phyloP scores from a whole-genome alignment of 2,797 vertebrate genomes.

The Lepus townsendii region DNA sequence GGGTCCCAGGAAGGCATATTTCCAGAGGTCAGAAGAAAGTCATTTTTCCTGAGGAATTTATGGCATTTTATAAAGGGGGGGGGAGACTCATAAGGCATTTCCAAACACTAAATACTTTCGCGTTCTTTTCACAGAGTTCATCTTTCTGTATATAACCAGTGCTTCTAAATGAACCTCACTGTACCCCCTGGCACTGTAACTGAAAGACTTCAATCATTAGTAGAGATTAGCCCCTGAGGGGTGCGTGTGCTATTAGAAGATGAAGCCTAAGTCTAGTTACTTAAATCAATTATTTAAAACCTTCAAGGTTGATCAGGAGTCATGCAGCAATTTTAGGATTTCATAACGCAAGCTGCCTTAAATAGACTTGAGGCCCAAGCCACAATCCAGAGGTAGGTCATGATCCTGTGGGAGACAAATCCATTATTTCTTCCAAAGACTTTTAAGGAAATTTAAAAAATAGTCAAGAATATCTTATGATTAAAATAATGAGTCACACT shows the following conservation, averaged over 20 bases:
- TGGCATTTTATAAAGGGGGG: not conserved
- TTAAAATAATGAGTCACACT: constrained; percentile 61
- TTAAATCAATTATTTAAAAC: constrained; percentile 52
- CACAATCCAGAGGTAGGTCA: constrained; percentile 17
- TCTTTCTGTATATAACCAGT: constrained; percentile 35
- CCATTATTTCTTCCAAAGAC: constrained; percentile 60
- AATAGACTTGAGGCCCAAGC: constrained; percentile 56
- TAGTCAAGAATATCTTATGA: constrained; percentile 17
- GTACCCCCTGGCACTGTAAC: not conserved
- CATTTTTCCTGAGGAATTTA: constrained; percentile 26
- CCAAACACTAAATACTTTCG: constrained; percentile 4
- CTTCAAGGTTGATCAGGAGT: constrained; percentile 42
- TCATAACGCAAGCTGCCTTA: constrained; percentile 43
- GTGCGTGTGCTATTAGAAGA: constrained; percentile 27
- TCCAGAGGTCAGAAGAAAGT: constrained; percentile 62
- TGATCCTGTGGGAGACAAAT: constrained; percentile 33
- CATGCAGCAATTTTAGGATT: constrained; percentile 60
- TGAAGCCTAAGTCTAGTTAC: constrained; percentile 10
- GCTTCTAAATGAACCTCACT: not conserved
- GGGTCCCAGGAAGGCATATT: constrained; percentile 52
- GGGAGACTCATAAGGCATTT: constrained; percentile 1
- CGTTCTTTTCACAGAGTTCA: constrained; percentile 23
- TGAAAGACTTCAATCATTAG: constrained; percentile 39
- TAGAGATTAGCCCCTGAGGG: not conserved
- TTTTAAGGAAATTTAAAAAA: constrained; percentile 66